A percentile compares a stretch with the other conserved stretches of the same genome.
These are phyloP conservation scores for Leptinotarsa haldemani DNA, from an alignment of 2,888 invertebrate species.

Conservation along the genomic window DNA sequence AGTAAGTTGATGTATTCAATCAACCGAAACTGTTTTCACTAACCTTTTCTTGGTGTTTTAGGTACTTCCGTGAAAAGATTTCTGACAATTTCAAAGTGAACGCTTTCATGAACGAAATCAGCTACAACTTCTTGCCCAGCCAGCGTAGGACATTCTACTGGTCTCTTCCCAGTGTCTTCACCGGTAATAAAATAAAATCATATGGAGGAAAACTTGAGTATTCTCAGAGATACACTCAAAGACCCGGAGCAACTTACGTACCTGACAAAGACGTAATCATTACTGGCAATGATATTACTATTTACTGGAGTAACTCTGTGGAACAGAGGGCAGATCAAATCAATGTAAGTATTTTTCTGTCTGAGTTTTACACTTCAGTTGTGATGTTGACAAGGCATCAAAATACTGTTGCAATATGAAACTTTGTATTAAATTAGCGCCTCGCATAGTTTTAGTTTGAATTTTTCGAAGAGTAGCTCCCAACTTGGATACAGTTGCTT, in stretches of 20 bases:
- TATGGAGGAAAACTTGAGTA: slow-evolving; percentile 87
- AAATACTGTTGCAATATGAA: no score
- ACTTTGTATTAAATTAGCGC: no score
- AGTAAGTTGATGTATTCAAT: slow-evolving; percentile 59
- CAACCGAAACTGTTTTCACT: not conserved
- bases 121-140: slow-evolving; percentile 69
- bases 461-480: no score
- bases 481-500: no score
- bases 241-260: slow-evolving; percentile 67
- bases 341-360: slow-evolving; percentile 69
- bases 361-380: not conserved
- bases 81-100: slow-evolving; percentile 68
- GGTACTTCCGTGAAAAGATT: slow-evolving; percentile 63
- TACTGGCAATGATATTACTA: slow-evolving; percentile 79
- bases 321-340: slow-evolving; percentile 69
- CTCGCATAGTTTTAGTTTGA: no score
- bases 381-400: no score
- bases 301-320: slow-evolving; percentile 80
- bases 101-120: slow-evolving; percentile 72
- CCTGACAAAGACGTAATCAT: slow-evolving; percentile 86
- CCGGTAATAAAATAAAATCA: slow-evolving; percentile 83
- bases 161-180: slow-evolving; percentile 78
- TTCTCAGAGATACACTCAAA: slow-evolving; percentile 75
- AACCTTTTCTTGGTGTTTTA: not conserved
- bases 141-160: slow-evolving; percentile 73